Evolutionary conservation across 2,888 invertebrate genomes (phyloP), one percentile per base, ranked within the genome.

Genomic region (Halictus ligatus): DNA sequence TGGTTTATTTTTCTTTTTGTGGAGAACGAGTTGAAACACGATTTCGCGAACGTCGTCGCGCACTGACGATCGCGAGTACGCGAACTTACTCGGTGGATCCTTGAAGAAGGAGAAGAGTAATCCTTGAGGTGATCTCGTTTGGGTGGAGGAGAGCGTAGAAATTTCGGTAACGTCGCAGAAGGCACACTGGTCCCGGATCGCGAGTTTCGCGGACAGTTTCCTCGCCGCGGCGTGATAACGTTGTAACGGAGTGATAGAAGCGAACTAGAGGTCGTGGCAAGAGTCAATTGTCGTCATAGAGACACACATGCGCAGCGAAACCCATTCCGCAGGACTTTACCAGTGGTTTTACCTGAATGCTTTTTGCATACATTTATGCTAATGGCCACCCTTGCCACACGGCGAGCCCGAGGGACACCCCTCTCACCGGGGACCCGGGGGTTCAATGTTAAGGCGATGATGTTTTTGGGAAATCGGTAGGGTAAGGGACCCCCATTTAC

Each of bases 221-320:
- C 67, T 67, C 76, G 82, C 64, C 83, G 76, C 86, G 78, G 79
- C 80, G 78, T 77, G 89, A 83, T 80, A 89, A 88, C 83, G 35
- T 75, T 76, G 60, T 88, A 89, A 89, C 86, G 89, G 84, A 85
- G 85, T 88, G 88, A 77, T 72, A 75, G 87, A 80, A 88, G 88
- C 78, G 69, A 87, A 54, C 85, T 85, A 89, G 88, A 89, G 90
- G 90, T 90, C 90, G 90, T 89, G 78, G 82, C 73, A 83, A 83
- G 80, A 86, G 87, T 81, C 80, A 87, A 71, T 78, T 73, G 85
- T 88, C 54, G 50, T 46, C 87, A 89, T 90, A 87, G 90, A 72
- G 48, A 90, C 89, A 83, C 80, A 83, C 87, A 87, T 83, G 90
- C 90, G 89, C 87, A 85, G 18, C n/a, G 67, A 50, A 79, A 64